These are phyloP conservation scores for Cuculus canorus DNA, from an alignment of 2,797 vertebrate genomes.

Conservation along the genomic window DNA sequence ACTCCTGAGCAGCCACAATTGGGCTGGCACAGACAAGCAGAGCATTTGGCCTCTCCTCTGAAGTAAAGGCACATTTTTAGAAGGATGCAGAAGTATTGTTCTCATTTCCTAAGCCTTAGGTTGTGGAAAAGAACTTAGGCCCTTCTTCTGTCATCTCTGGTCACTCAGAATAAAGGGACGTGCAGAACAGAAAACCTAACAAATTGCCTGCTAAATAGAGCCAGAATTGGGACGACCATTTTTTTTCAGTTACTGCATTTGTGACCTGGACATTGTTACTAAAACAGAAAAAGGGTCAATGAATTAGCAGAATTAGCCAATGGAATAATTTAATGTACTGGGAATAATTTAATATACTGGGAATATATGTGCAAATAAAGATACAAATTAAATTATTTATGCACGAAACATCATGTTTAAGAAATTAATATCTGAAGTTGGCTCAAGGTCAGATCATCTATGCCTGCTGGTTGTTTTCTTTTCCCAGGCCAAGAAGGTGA, in stretches of 20 bases:
- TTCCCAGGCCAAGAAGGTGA: background rate
- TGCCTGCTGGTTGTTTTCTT: background rate
- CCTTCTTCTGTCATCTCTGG: background rate
- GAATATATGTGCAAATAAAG: background rate
- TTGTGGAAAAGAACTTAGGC: background rate
- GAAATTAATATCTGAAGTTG: background rate
- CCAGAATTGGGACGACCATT: background rate
- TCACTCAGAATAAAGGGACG: background rate
- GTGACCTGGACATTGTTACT: background rate
- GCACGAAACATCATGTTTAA: background rate
- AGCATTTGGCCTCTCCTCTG: background rate
- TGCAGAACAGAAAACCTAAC: background rate
- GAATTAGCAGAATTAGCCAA: background rate
- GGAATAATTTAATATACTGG: background rate
- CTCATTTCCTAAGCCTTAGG: background rate
- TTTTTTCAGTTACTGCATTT: background rate
- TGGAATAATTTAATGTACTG: background rate
- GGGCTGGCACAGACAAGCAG: background rate
- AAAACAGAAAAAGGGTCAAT: background rate
- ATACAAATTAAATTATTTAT: background rate
- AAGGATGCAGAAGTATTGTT: background rate
- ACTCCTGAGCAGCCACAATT: accelerated
- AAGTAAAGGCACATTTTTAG: background rate
- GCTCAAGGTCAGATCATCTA: background rate
- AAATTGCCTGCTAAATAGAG: background rate